Percentiles rank a stretch among this genome's conserved stretches.
Evolutionary conservation across 2,113 vertebrate species (phyloP).

Genomic region (Protobothrops flavoviridis): DNA sequence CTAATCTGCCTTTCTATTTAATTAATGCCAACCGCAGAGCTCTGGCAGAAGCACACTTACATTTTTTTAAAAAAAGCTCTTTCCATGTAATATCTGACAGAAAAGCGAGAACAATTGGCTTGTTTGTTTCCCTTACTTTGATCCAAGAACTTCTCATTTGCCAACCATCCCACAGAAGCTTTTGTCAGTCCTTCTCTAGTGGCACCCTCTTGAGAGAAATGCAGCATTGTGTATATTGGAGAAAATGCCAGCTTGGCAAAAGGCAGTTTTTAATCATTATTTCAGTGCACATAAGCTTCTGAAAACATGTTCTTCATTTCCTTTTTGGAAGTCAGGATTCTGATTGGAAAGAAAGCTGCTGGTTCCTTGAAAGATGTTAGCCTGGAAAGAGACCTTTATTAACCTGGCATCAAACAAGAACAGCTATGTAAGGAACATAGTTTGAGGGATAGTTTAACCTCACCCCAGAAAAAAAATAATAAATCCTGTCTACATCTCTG

Average conservation of each 20-base stretch:
- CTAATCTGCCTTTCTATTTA: neutral
- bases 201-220: slow-evolving; percentile 1
- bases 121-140: neutral
- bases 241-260: neutral
- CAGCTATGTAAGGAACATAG: neutral
- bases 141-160: slow-evolving; percentile 6
- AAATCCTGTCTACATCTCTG: neutral
- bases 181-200: neutral
- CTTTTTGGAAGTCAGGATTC: neutral
- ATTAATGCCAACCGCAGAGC: neutral
- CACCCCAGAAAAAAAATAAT: neutral
- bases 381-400: neutral
- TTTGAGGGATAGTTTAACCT: neutral
- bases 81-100: neutral
- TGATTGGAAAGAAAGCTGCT: neutral
- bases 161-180: fast-evolving
- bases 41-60: neutral
- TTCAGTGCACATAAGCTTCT: neutral
- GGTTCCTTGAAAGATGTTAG: neutral
- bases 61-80: neutral
- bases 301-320: neutral
- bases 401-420: neutral
- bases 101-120: slow-evolving; percentile 6
- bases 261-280: neutral
- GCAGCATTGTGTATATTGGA: neutral